Evolutionary conservation across 2,888 invertebrate species (phyloP), one percentile per base, ranked within the genome.

Genomic region (Lasioglossum malachurum): DNA sequence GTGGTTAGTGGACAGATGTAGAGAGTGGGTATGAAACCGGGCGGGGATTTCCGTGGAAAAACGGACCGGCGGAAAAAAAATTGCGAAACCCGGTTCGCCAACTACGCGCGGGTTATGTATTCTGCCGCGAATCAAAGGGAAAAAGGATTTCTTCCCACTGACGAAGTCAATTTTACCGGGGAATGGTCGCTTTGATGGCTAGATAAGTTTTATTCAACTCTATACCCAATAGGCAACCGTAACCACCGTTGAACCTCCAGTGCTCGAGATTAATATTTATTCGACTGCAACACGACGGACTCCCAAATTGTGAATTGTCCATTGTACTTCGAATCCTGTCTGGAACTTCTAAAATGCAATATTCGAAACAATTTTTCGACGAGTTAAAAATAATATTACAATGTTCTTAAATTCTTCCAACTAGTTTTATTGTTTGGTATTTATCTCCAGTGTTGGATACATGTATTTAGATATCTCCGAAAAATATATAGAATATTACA

Each of bases 21-120:
- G 60, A 75, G 76, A 64, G 78, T 35, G 38, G 69, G 64, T 19
- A 78, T 76, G 49, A 53, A 75, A 79, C 81, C 72, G 57, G 46
- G 75, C 41, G 78, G 38, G 60, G 60, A 75, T 81, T 88, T 75
- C 46, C 80, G 53, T 10, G 71, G 27, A 75, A 78, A 85, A 87
- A 75, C 64, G 67, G 53, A 46, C 38, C 27, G 46, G 27, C 35
- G n/a, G 31, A 5, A 31, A 67, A 78, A 85, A 87, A 87, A 85
- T 38, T 86, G 64, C 46, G 53, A 78, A 82, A 87, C 67, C 67
- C 53, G 23, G 41, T 46, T 67, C 38, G 41, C 57, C 44, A 71
- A 41, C 35, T 57, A 78, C 64, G 46, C 41, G 53, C 23, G 14
- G 57, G 75, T 75, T 72, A 64, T 23, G 57, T 57, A 72, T 78